Evolutionary conservation across 2,888 invertebrate genomes (phyloP).

Genomic region (Archips xylosteana): DNA sequence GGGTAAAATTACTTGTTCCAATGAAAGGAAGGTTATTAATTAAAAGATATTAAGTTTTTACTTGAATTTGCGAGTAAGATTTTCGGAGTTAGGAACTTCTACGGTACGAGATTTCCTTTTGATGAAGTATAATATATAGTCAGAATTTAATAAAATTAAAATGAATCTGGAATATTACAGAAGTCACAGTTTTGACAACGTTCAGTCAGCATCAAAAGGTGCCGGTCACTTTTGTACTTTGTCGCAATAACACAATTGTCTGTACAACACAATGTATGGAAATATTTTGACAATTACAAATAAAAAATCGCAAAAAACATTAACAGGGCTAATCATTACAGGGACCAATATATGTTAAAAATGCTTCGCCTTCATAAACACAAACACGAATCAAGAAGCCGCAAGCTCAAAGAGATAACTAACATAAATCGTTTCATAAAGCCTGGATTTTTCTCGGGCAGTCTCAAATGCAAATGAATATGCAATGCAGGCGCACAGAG

Average conservation of each 20-base stretch:
- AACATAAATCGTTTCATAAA: slow-evolving; percentile 16
- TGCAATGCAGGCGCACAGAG: slow-evolving; percentile 1
- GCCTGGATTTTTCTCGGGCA: background rate
- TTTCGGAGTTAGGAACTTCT: background rate
- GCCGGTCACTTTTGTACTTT: no score
- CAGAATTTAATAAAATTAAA: no score
- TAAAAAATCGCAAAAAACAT: no score
- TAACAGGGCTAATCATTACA: no score
- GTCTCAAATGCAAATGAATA: slow-evolving; percentile 15
- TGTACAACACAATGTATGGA: no score
- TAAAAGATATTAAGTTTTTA: slow-evolving; percentile 52
- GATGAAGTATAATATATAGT: background rate
- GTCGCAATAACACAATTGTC: no score
- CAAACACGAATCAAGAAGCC: background rate
- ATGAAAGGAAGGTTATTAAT: slow-evolving; percentile 63
- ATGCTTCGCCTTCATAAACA: background rate
- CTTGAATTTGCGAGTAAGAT: slow-evolving; percentile 43
- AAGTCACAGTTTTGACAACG: no score
- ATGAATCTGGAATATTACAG: no score
- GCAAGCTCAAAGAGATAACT: background rate
- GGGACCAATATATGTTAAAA: no score
- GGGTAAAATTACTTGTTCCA: slow-evolving; percentile 59
- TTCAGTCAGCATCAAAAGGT: no score
- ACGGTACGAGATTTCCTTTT: slow-evolving; percentile 5
- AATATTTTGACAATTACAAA: no score